Base-by-base conservation (phyloP, 53 echinoderm and acorn worm genomes). In the Arbacia lixula region DNA sequence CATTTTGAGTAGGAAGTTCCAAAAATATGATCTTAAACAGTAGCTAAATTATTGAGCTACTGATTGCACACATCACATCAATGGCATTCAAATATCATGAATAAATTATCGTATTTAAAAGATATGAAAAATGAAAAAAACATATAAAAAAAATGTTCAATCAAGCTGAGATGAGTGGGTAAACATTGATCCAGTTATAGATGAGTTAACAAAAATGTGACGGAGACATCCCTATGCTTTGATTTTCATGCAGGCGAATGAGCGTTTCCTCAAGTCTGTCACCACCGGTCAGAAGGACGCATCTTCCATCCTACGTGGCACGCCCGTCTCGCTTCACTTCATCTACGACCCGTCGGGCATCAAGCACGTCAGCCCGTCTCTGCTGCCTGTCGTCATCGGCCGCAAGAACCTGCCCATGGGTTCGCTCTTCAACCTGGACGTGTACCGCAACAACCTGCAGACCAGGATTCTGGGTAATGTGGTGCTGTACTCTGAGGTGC, bases 401-500 rank as follows among this genome's bases (percentile, higher is more conserved):
- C 78, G 78, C 58, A 78, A 60, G 78, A 60, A 21, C 58, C 60
- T 78, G 24, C 78, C 78, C 40, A 57, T 78, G 78, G 78, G 78
- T 22, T 36, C 78, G 17, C 72, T 71, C 21, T 98, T 98, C 42
- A 67, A 90, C 77, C 61, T 85, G 35, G 82, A 87, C 10, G 54
- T 86, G 17, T 98, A 98, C 87, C 83, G 76, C 87, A 56, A 77
- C 35, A 88, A 92, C 36, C 73, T 94, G 54, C 55, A 78, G 37
- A 86, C 88, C 30, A 88, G 86, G 39, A 84, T 69, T 8, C 71
- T 94, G 25, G 98, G 98, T 9, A 94, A 98, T 42, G 66, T 94
- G 52, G 88, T 98, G 31, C 87, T 98, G 42, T 98, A 98, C 75
- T 68, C 86, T 2, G 94, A 98, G 80, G 94, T 98, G 53, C 36